These are phyloP conservation scores for Cryptoleucopteryx plumbea DNA, from an alignment of 2,113 vertebrate species.

Conservation along the genomic window DNA sequence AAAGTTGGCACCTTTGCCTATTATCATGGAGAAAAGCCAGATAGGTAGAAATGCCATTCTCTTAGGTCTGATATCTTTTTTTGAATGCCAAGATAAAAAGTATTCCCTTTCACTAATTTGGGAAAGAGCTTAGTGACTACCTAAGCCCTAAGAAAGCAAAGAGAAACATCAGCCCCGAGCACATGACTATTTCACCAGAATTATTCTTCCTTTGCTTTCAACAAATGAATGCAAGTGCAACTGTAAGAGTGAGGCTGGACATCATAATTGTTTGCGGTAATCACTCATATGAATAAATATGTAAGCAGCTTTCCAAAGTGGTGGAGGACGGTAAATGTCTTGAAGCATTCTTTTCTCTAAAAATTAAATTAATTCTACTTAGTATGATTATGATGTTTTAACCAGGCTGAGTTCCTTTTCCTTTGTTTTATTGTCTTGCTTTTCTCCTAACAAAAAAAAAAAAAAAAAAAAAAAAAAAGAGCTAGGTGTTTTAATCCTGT, in stretches of 20 bases:
- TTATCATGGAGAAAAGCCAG: not conserved
- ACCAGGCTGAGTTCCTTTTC: not conserved
- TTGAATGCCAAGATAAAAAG: not conserved
- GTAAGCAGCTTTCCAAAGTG: not conserved
- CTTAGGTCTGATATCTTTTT: not conserved
- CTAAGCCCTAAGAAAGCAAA: not conserved
- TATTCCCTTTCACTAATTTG: not conserved
- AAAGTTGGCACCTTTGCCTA: not conserved
- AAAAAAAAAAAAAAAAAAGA: not conserved
- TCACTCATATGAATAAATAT: not conserved
- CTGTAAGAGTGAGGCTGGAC: not conserved
- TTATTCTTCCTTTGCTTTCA: not conserved
- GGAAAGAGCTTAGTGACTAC: not conserved
- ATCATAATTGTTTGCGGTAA: not conserved
- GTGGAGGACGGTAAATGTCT: not conserved
- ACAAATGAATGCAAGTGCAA: not conserved
- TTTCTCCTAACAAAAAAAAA: not conserved
- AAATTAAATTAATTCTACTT: not conserved
- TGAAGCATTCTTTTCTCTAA: not conserved
- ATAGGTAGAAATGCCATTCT: not conserved
- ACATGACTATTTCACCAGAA: rapidly evolving
- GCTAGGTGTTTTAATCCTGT: not conserved
- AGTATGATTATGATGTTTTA: not conserved
- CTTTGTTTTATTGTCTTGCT: not conserved
- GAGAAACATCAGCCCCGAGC: not conserved